Percentiles rank a stretch among this genome's conserved stretches.
These are phyloP conservation scores for Daphoenositta chrysoptera DNA, from an alignment of 2,113 vertebrate genomes.

Conservation along the genomic window DNA sequence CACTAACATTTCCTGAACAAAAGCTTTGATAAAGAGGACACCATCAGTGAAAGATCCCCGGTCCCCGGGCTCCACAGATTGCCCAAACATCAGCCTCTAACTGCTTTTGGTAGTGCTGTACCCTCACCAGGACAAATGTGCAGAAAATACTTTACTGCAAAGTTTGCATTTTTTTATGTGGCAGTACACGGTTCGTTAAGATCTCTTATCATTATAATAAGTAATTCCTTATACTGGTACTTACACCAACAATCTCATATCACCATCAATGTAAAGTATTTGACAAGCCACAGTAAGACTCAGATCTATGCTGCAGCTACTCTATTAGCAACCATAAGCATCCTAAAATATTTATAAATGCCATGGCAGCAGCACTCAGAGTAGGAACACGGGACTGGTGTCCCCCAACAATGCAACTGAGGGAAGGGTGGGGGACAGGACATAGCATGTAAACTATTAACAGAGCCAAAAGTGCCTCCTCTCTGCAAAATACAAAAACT, in stretches of 20 bases:
- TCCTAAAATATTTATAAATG: not conserved
- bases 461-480: not conserved
- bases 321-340: not conserved
- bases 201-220: not conserved
- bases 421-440: not conserved
- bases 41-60: not conserved
- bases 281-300: not conserved
- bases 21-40: not conserved
- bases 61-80: not conserved
- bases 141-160: not conserved
- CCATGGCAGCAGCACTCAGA: not conserved
- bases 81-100: not conserved
- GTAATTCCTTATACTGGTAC: not conserved
- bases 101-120: not conserved
- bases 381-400: not conserved
- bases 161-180: accelerated
- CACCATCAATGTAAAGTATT: not conserved
- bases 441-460: not conserved
- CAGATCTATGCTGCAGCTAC: not conserved
- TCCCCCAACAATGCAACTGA: not conserved
- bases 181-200: not conserved
- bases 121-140: not conserved
- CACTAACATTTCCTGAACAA: not conserved
- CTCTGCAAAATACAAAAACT: not conserved
- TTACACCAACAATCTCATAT: accelerated